These are phyloP conservation scores for Mus minutoides DNA, from an alignment of 2,797 vertebrate species.

Conservation along the genomic window DNA sequence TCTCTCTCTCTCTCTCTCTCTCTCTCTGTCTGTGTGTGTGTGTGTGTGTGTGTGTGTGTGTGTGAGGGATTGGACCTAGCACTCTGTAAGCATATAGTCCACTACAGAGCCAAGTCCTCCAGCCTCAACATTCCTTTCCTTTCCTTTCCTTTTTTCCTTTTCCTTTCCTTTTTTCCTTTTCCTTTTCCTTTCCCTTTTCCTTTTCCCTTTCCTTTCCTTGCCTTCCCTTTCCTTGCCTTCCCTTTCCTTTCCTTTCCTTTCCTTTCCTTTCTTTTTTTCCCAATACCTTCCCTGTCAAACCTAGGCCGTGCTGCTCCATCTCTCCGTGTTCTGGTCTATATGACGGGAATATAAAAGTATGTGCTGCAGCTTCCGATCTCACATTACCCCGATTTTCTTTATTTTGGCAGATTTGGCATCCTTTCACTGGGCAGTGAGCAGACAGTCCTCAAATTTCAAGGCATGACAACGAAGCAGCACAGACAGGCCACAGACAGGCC, in stretches of 20 bases:
- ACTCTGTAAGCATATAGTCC: neutral
- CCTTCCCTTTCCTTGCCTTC: no score
- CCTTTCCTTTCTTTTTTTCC: neutral
- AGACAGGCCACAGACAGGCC: neutral
- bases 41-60: neutral
- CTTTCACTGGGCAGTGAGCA: neutral
- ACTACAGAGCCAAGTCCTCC: neutral
- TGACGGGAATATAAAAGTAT: neutral
- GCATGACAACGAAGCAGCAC: neutral
- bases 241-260: no score
- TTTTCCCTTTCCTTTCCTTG: no score
- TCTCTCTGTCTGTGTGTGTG: neutral
- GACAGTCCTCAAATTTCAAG: neutral
- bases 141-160: neutral
- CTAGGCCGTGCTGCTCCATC: neutral
- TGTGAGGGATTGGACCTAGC: neutral
- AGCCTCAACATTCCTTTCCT: neutral
- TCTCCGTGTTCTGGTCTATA: neutral
- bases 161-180: no score
- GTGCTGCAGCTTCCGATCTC: neutral
- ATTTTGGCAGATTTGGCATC: neutral
- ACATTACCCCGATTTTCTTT: neutral
- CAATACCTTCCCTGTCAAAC: neutral
- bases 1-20: neutral
- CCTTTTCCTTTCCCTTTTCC: no score